Base-by-base conservation (phyloP, 2,888 invertebrate genomes). In the Alloscopus bannaensis region DNA sequence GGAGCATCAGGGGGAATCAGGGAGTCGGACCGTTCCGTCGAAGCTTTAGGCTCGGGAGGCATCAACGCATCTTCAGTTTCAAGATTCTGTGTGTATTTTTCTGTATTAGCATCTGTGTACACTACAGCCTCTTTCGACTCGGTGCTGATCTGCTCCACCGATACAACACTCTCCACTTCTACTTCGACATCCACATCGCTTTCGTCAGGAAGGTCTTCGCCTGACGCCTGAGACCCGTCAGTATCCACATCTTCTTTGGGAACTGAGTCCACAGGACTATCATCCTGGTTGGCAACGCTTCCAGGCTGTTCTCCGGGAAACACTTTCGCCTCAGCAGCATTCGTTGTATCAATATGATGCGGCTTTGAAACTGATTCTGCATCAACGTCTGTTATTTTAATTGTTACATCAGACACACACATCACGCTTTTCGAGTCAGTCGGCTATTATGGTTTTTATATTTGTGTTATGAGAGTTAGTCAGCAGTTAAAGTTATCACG, bases 41-140 rank as follows among this genome's bases (percentile, higher is more conserved):
- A 29, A 45, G 52, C 26, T n/a, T n/a, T n/a, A n/a, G n/a, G n/a
- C n/a, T n/a, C n/a, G 16, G 24, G 42, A 8, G 11, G 40, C 40
- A 11, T 22, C 18, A 8, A 6, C 3, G 50, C 45, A 8, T 26
- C 36, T 18, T 47, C 62, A n/a, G n/a, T 69, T 40, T 26, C 29
- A 1, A 77, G 18, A 24, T 77, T 77, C 55, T 45, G 29, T 6
- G 11, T 28, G 20, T 45, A 77, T 64, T 57, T 69, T 24, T 70
- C 69, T 0, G 77, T 77, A 16, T 77, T 77, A 8, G 69, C 50
- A 64, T 77, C 77, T 45, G 31, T 69, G 26, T 70, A 77, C 11
- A 18, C 65, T 66, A 3, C 20, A n/a, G 29, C 0, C n/a, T 50
- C 13, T 1, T 28, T 57, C 55, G 13, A 22, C 42, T 40, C 24